Percentiles rank a stretch among this genome's conserved stretches.
These are phyloP conservation scores for Acronicta aceris DNA, from an alignment of 2,888 invertebrate species.

Conservation along the genomic window DNA sequence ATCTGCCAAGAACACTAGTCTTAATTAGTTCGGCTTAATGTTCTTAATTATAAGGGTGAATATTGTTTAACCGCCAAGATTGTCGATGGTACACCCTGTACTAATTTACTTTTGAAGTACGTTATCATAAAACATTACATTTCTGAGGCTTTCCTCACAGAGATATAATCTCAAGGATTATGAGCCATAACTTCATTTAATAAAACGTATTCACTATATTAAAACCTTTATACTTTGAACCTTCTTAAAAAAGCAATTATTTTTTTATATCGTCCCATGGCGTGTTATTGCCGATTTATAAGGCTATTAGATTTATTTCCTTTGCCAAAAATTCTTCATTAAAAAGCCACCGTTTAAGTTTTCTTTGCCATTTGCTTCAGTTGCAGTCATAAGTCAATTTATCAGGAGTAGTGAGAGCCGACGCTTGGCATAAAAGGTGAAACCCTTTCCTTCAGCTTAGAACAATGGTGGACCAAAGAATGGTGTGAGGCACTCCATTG, in stretches of 20 bases:
- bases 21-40: no score
- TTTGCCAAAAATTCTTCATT: constrained; percentile 40
- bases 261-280: constrained; percentile 48
- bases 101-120: no score
- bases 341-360: constrained; percentile 51
- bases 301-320: constrained; percentile 35
- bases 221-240: constrained; percentile 47
- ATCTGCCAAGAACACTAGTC: no score
- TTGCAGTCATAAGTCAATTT: constrained; percentile 71
- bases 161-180: constrained; percentile 44
- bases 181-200: constrained; percentile 55
- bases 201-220: constrained; percentile 56
- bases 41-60: no score
- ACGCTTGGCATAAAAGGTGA: constrained; percentile 64
- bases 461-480: constrained; percentile 70
- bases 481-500: constrained; percentile 69
- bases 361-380: constrained; percentile 66
- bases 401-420: constrained; percentile 61
- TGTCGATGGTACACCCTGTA: no score
- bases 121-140: no score
- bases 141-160: background rate
- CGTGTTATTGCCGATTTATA: constrained; percentile 46
- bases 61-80: no score
- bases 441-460: constrained; percentile 67
- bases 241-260: constrained; percentile 44